These are phyloP conservation scores for Noctua janthina DNA, from an alignment of 2,888 invertebrate species.

Conservation along the genomic window DNA sequence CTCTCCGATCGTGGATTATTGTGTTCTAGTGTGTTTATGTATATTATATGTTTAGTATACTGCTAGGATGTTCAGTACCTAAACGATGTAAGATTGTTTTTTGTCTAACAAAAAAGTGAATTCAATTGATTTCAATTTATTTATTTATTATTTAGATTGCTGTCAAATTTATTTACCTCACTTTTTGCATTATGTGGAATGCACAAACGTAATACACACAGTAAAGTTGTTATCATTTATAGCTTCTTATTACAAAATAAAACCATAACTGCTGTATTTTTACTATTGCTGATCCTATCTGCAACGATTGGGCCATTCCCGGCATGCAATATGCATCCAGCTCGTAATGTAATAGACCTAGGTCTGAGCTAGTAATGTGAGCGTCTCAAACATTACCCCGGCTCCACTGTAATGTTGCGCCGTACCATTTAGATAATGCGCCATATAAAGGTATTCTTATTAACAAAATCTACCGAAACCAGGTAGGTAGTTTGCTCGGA, in stretches of 20 bases:
- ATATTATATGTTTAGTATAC: conserved; percentile 47
- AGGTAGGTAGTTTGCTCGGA: conserved; percentile 61
- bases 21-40: conserved; percentile 73
- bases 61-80: not conserved
- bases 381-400: conserved; percentile 51
- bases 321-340: conserved; percentile 36
- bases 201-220: not conserved
- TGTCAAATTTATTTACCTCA: not conserved
- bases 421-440: conserved; percentile 57
- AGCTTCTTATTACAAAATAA: not conserved
- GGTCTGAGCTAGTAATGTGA: conserved; percentile 30
- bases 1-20: conserved; percentile 77
- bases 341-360: conserved; percentile 41
- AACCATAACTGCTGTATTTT: not conserved
- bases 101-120: not conserved
- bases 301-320: not conserved
- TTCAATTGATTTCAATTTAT: not conserved
- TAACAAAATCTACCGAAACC: conserved; percentile 64
- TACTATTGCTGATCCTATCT: not conserved
- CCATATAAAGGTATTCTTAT: conserved; percentile 63
- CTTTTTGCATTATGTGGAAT: not conserved
- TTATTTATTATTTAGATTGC: not conserved
- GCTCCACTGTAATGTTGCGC: conserved; percentile 50
- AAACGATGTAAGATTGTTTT: not conserved
- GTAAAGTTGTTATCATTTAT: not conserved